Evolutionary conservation across 2,888 invertebrate genomes (phyloP), one percentile per base, ranked within the genome.

Genomic region (Tachystola acroxantha): DNA sequence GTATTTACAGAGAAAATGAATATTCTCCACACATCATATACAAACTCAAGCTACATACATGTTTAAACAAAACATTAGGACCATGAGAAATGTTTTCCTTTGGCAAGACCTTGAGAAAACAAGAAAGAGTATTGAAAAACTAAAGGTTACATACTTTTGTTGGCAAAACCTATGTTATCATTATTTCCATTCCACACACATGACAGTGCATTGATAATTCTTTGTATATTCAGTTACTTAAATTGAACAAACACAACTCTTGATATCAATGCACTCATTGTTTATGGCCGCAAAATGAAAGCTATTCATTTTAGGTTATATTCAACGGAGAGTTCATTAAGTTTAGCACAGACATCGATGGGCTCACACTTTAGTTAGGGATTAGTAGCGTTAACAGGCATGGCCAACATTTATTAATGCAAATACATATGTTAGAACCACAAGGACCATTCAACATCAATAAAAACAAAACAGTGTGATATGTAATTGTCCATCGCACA

Each of bases 391-490:
- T 61, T 59, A 59, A 55, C 30, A 61, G 30, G 40, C 49, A 53
- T 35, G 43, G 35, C 42, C 31, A 45, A 24, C 26, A 28, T 36
- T 28, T 22, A 24, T 31, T 45, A 42, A 35, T 11, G 42, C 42
- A 52, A 51, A n/a, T n/a, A 27, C 43, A 60, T 50, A 57, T 75
- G 86, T 86, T 86, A 86, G 84, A 86, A 85, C 77, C 72, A 86
- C 86, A 84, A 86, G 86, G 86, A 86, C 86, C 85, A 86, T 86
- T 81, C 80, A 81, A 79, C 74, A 81, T 75, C 62, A 58, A 73
- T 53, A 72, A 77, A 33, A 71, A 78, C 66, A 68, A 69, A 69
- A 71, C 65, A 59, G 63, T 46, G 53, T 59, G 51, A 58, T 59
- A 63, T 57, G 50, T 60, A 65, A 72, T 59, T 77, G 75, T 79